These are phyloP conservation scores for Mesorhabditis sp. DNA, from an alignment of 2,888 invertebrate genomes.

Conservation along the genomic window DNA sequence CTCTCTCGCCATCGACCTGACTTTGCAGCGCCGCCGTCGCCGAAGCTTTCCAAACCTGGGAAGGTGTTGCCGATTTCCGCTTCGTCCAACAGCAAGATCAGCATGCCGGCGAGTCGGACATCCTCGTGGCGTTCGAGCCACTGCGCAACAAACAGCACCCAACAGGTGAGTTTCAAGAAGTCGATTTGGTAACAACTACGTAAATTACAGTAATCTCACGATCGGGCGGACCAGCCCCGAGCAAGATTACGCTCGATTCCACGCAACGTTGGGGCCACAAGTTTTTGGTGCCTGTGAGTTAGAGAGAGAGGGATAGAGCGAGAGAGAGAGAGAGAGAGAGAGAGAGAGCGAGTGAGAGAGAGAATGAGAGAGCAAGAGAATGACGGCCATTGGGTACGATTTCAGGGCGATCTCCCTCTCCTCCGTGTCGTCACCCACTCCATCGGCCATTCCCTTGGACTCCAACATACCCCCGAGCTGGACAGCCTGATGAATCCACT, in stretches of 20 bases:
- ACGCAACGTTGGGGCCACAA: no score
- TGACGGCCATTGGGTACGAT: background rate
- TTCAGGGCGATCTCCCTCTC: conserved; percentile 24
- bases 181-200: no score
- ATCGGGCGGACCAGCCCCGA: no score
- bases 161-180: background rate
- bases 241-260: no score
- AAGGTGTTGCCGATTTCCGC: background rate
- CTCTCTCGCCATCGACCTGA: background rate
- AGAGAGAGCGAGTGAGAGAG: no score
- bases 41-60: background rate
- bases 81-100: background rate
- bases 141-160: background rate
- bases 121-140: background rate
- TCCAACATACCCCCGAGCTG: conserved; percentile 30
- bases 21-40: background rate
- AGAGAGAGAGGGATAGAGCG: no score
- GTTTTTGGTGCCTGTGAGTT: no score
- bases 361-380: no score
- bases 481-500: conserved; percentile 6
- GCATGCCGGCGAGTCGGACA: background rate
- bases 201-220: no score
- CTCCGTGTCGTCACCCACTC: conserved; percentile 42
- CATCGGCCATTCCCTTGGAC: conserved; percentile 49
- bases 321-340: no score